Conservation (phyloP, 2,888 invertebrate genomes). For the Netelia inedita region DNA sequence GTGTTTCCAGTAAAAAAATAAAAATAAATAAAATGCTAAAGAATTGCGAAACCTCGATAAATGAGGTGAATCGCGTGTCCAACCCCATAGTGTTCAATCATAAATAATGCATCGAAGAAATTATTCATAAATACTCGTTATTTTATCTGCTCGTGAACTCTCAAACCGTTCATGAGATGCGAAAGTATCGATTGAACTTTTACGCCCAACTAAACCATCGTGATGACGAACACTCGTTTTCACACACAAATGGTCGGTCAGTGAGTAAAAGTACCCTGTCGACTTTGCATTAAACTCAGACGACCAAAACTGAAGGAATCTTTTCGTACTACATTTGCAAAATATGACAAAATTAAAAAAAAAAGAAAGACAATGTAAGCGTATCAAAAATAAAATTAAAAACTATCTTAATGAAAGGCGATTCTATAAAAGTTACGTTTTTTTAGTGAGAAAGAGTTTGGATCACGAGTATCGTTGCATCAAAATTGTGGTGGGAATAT, state of each 20-base stretch:
- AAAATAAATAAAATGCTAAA: not conserved
- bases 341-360: not conserved
- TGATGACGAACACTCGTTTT: not conserved
- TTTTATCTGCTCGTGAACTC: conserved; percentile 11
- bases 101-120: conserved; percentile 14
- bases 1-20: not conserved
- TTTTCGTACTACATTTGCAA: not conserved
- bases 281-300: not conserved
- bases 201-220: not conserved
- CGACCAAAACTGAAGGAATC: not conserved
- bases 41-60: conserved; percentile 9
- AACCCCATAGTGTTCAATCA: not conserved
- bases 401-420: not conserved
- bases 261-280: not conserved
- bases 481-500: conserved; percentile 9
- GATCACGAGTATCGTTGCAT: conserved; percentile 22
- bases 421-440: not conserved
- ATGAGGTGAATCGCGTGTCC: conserved; percentile 14
- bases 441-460: too few relatives aligned
- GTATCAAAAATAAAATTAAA: not conserved
- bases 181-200: conserved; percentile 19
- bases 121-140: conserved; percentile 20
- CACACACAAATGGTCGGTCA: not conserved
- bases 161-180: conserved; percentile 4
- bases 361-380: not conserved